Evolutionary conservation across 1,140 invertebrate species (phyloP).

Genomic region (Drosophila repletoides): DNA sequence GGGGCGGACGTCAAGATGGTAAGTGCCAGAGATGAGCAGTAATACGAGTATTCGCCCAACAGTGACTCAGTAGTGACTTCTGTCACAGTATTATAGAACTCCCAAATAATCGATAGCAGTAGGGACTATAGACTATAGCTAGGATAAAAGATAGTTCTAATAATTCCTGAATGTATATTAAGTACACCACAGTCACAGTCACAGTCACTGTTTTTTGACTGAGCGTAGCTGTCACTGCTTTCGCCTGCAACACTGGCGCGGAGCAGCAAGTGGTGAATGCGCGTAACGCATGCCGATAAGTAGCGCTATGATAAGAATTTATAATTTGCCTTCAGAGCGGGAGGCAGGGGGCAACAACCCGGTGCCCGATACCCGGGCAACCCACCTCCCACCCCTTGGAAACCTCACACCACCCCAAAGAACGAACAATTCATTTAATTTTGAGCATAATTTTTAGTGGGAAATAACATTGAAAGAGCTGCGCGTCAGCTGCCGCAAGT

Average conservation of each 20-base stretch:
- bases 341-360: constrained; percentile 15
- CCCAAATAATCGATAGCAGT: no score
- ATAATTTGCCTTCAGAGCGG: constrained; percentile 74
- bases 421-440: constrained; percentile 71
- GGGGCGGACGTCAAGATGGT: constrained; percentile 78
- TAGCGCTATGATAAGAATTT: constrained; percentile 79
- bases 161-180: no score
- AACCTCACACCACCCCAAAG: neutral
- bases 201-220: no score
- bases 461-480: constrained; percentile 23
- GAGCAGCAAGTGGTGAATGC: constrained; percentile 11
- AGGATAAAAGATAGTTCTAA: no score
- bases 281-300: constrained; percentile 61
- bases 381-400: neutral
- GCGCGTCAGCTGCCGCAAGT: constrained; percentile 64
- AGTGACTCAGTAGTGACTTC: no score
- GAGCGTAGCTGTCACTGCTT: no score
- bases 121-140: no score
- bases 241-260: no score
- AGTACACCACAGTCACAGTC: no score
- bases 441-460: constrained; percentile 72
- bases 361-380: neutral
- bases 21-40: no score
- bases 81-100: no score
- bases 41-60: no score